Conservation (phyloP, 2,888 invertebrate species). For the Spisula solida region DNA sequence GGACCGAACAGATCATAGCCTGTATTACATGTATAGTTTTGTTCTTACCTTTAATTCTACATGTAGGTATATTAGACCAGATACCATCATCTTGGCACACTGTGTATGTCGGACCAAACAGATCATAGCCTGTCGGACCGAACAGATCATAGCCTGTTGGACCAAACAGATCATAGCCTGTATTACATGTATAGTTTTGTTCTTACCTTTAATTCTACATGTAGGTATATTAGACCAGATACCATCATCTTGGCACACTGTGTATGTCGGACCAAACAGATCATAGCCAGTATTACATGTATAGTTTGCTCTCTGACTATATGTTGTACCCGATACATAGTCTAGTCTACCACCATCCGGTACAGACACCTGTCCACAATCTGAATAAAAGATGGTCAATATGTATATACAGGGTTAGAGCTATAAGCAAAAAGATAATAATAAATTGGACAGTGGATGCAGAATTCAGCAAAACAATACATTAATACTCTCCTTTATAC, state of each 20-base stretch:
- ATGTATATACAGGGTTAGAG: no score
- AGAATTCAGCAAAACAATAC: no score
- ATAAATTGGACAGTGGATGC: no score
- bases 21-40: no score
- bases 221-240: constrained; percentile 45
- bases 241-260: constrained; percentile 53
- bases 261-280: constrained; percentile 46
- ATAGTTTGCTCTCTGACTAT: constrained; percentile 41
- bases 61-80: constrained; percentile 47
- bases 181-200: not conserved
- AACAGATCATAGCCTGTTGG: constrained; percentile 50
- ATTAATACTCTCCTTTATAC: no score
- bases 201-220: constrained; percentile 47
- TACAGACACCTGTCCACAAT: constrained; percentile 49
- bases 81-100: constrained; percentile 48
- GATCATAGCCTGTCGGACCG: constrained; percentile 48
- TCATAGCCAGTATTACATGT: constrained; percentile 56
- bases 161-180: constrained; percentile 41
- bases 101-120: constrained; percentile 47
- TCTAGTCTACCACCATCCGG: constrained; percentile 48
- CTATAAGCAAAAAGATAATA: no score
- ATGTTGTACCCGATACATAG: constrained; percentile 41
- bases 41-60: constrained; percentile 19
- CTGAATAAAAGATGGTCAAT: constrained; percentile 12
- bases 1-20: constrained; percentile 29